Evolutionary conservation across 2,113 vertebrate species (phyloP), one percentile per base, ranked within the genome.

Genomic region (Nothobranchius kuhntae): DNA sequence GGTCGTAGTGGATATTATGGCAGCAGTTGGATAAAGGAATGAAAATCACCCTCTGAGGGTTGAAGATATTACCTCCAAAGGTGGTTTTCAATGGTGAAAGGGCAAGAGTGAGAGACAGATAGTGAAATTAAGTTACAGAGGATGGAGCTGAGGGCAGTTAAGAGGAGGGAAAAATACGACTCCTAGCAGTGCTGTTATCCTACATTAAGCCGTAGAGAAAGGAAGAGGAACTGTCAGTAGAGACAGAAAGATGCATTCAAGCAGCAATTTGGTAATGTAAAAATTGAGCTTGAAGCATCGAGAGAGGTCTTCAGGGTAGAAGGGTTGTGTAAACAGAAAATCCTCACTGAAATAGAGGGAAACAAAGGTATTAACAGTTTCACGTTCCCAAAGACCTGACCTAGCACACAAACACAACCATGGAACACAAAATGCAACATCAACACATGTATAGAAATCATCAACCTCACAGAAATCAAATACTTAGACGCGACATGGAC

Each of bases 61-160:
- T 12, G 40, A 13, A 13, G 55, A 74, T 87, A 82, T 81, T 80
- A 70, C 51, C 56, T 72, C 71, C 68, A 71, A 66, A 80, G 65
- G 74, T 83, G 75, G 64, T 54, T 61, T 36, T 53, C 54, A 47
- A 73, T 68, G 52, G 48, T 60, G 53, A 79, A 74, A 65, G 47
- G 78, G 61, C 54, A 76, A 71, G 69, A 66, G 26, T 56, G 24
- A 73, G 38, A 61, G 58, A 65, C 26, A 78, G 55, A 52, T 53
- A 17, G 52, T 66, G 53, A 68, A 44, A 82, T 81, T 81, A 75
- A 65, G 73, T 80, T 68, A 75, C 63, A 69, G 90, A 53, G 95
- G 95, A 89, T 95, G 94, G 1, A 92, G 91, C 80, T 97, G 95
- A 36, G 96, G 94, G 89, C 94, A 96, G 94, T 96, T 98, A 78